Evolutionary conservation across 2,888 invertebrate species (phyloP), one percentile per base, ranked within the genome.

Genomic region (Cephus sareptanus): DNA sequence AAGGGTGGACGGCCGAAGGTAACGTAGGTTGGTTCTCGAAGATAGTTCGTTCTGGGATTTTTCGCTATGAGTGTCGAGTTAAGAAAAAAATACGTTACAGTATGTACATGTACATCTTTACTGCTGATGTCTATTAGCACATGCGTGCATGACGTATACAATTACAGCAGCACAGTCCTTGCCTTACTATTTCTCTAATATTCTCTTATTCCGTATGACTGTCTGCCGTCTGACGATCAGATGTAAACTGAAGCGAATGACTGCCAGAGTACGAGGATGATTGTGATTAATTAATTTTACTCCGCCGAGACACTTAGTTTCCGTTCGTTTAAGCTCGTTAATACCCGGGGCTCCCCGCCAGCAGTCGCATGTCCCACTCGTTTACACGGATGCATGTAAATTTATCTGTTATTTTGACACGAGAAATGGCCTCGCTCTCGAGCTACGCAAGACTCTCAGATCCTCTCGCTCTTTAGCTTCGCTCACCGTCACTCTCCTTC

Each of bases 241-340:
- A 80, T 83, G 82, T 83, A 84, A 85, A 85, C 81, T 82, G 82
- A 81, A 81, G 82, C 83, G 83, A 84, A 85, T 80, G 83, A 84
- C 81, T 84, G 83, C 83, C 82, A 80, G 73, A 77, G 79, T 82
- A 82, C 81, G 82, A 83, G 83, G 82, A 83, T 85, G 83, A 86
- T 85, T 85, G 84, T 71, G 90, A 91, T 91, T 91, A 91, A 91
- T 91, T 91, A 91, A 91, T 91, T 91, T 91, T 90, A 90, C 89
- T 89, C 90, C 87, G 88, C 88, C 89, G 90, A 90, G 91, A 91
- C 91, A 91, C 90, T 91, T 89, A 89, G 91, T 90, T 91, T 91
- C 91, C 91, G 91, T 91, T 91, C 91, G 88, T 91, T 91, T 91
- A 89, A 91, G 90, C 91, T 91, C 89, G 90, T 91, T 91, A 91